Base-by-base conservation (phyloP, 2,888 invertebrate species). In the Aethes cnicana region DNA sequence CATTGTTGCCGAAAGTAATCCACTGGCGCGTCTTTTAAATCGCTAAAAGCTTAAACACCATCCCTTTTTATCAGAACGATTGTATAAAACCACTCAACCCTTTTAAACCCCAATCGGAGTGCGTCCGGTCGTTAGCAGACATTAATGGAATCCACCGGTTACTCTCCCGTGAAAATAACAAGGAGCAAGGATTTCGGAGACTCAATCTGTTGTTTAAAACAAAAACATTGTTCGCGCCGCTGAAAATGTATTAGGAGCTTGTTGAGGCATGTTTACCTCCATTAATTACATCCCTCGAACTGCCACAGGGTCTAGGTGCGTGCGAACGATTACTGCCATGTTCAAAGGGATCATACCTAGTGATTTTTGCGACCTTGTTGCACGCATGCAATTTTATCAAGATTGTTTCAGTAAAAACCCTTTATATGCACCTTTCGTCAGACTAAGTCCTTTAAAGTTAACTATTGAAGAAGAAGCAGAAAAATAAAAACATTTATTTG, bases 51-150 rank as follows among this genome's bases (percentile, higher is more conserved):
- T 83, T 76, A 76, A 84, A 81, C 85, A 84, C 81, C 72, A 78
- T 80, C 77, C 84, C 78, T 78, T 83, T 85, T 84, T 85, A 84
- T 84, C 84, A 79, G 81, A 75, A 78, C 80, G 84, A 87, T 86
- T 87, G 84, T 87, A 85, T 84, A 81, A 86, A 85, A 85, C 84
- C 88, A 84, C 86, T 87, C 87, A 86, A 88, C 88, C 88, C 88
- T 88, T 89, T 89, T 85, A 85, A 85, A 84, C 80, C 88, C 81
- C 82, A 86, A 84, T 85, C 81, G 72, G 78, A 87, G 84, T 81
- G 82, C 82, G 85, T 85, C 81, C 84, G 88, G 86, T 88, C 87
- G 88, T 89, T 88, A 89, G 86, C 75, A 80, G 80, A 81, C 88
- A 88, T 87, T 88, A 88, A 89, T 87, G 87, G 85, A 82, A 87